Percentiles rank a stretch among this genome's conserved stretches.
Conservation (phyloP, 2,113 vertebrate species). For the Sorex fumeus region DNA sequence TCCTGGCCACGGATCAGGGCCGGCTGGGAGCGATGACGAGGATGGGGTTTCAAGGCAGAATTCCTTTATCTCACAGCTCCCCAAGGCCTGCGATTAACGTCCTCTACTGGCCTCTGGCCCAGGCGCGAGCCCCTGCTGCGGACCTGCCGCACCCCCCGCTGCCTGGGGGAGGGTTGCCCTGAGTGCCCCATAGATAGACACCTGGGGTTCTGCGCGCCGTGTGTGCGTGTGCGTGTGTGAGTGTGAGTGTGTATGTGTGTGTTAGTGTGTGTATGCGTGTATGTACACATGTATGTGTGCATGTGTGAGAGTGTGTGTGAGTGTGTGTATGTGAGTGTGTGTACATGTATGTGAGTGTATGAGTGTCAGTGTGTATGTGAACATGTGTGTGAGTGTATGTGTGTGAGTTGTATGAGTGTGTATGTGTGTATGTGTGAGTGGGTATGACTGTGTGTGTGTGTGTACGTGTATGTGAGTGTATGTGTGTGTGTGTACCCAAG, state of each 20-base stretch:
- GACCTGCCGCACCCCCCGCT: too few relatives aligned
- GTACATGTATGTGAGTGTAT: too few relatives aligned
- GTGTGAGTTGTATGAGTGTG: too few relatives aligned
- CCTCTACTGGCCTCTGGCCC: background rate
- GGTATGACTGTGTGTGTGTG: too few relatives aligned
- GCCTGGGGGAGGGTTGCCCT: background rate
- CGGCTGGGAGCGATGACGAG: background rate
- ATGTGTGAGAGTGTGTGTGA: too few relatives aligned
- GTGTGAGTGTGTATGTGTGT: too few relatives aligned
- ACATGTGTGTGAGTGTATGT: too few relatives aligned
- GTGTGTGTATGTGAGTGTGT: too few relatives aligned
- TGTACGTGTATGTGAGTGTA: background rate
- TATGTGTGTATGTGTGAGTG: too few relatives aligned
- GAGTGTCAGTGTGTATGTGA: too few relatives aligned
- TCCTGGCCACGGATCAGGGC: constrained; percentile 8
- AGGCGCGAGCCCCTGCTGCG: background rate
- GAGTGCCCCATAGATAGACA: background rate
- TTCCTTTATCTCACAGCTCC: constrained; percentile 41
- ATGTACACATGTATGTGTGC: too few relatives aligned
- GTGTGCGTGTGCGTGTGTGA: background rate
- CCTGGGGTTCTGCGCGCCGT: background rate
- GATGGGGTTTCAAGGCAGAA: constrained; percentile 62
- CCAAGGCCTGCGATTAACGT: background rate
- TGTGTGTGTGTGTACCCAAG: background rate
- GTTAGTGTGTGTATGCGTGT: too few relatives aligned